phyloP scores from a whole-genome alignment of 2,888 invertebrate species.

The Phrixothrix hirtus region DNA sequence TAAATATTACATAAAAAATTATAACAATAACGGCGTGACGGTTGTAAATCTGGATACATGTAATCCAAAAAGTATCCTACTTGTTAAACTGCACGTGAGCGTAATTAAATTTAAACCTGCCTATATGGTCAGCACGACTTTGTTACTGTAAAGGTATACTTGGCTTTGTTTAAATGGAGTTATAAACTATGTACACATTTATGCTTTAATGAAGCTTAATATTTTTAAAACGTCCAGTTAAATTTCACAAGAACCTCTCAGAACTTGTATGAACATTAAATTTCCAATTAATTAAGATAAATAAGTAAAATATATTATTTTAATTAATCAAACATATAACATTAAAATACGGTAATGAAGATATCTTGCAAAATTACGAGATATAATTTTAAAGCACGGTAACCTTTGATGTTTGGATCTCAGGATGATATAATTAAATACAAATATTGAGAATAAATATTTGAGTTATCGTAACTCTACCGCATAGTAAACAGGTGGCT shows the following conservation, averaged over 20 bases:
- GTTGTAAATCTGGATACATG: conserved; percentile 27
- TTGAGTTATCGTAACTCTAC: conserved; percentile 26
- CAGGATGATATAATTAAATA: conserved; percentile 33
- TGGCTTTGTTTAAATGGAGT: conserved; percentile 52
- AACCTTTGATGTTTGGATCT: conserved; percentile 34
- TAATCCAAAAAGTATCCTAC: conserved; percentile 36
- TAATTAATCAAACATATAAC: too few relatives aligned
- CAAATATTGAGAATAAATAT: conserved; percentile 36
- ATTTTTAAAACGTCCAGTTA: too few relatives aligned
- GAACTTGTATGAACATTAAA: conserved; percentile 1
- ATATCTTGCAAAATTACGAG: conserved; percentile 22
- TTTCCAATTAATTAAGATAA: conserved; percentile 20
- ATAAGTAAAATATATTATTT: conserved; percentile 16
- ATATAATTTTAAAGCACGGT: conserved; percentile 19
- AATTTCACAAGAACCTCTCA: too few relatives aligned
- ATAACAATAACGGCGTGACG: conserved; percentile 32
- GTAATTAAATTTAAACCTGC: conserved; percentile 54
- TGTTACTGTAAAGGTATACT: conserved; percentile 52
- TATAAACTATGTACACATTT: conserved; percentile 49
- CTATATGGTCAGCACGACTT: conserved; percentile 55
- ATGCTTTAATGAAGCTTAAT: too few relatives aligned
- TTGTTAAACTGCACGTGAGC: conserved; percentile 53
- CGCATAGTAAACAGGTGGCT: conserved; percentile 22
- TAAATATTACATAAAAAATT: conserved; percentile 13
- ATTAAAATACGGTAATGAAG: too few relatives aligned